Evolutionary conservation across 2,113 vertebrate genomes (phyloP).

Genomic region (Sander lucioperca): DNA sequence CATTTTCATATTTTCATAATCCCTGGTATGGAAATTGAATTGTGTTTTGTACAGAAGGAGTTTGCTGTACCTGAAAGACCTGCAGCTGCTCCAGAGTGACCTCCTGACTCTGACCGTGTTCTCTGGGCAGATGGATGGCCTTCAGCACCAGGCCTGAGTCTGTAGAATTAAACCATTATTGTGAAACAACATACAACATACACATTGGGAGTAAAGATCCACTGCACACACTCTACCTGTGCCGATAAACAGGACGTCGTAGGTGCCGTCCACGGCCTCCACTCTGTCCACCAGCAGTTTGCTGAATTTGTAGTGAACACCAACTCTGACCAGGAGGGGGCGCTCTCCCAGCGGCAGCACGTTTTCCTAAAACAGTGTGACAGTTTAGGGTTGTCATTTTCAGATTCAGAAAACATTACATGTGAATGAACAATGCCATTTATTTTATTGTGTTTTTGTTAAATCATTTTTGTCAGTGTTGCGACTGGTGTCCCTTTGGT

Average conservation of each 20-base stretch:
- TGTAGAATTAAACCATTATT: slow-evolving; percentile 35
- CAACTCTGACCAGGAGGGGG: slow-evolving; percentile 86
- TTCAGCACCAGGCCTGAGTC: slow-evolving; percentile 87
- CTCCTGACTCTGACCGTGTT: slow-evolving; percentile 79
- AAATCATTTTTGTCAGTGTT: not conserved
- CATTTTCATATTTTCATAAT: slow-evolving; percentile 6
- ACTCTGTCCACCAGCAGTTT: slow-evolving; percentile 86
- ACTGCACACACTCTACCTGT: slow-evolving; percentile 72
- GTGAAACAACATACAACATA: not conserved
- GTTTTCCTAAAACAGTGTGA: slow-evolving; percentile 72
- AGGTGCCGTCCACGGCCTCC: slow-evolving; percentile 85
- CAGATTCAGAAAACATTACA: slow-evolving; percentile 5
- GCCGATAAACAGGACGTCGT: slow-evolving; percentile 87
- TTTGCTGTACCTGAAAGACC: slow-evolving; percentile 83
- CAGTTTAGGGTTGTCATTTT: not conserved
- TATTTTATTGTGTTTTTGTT: not conserved
- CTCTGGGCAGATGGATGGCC: slow-evolving; percentile 82
- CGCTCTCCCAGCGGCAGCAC: slow-evolving; percentile 83
- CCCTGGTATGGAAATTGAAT: not conserved
- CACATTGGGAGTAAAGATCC: not conserved
- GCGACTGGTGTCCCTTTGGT: not conserved
- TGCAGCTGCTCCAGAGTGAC: slow-evolving; percentile 87
- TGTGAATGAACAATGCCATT: not conserved
- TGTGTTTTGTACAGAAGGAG: not conserved
- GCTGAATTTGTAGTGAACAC: slow-evolving; percentile 85